Base-by-base conservation (phyloP, 92 coral and sea anemone species). In the Blastomussa wellsi region DNA sequence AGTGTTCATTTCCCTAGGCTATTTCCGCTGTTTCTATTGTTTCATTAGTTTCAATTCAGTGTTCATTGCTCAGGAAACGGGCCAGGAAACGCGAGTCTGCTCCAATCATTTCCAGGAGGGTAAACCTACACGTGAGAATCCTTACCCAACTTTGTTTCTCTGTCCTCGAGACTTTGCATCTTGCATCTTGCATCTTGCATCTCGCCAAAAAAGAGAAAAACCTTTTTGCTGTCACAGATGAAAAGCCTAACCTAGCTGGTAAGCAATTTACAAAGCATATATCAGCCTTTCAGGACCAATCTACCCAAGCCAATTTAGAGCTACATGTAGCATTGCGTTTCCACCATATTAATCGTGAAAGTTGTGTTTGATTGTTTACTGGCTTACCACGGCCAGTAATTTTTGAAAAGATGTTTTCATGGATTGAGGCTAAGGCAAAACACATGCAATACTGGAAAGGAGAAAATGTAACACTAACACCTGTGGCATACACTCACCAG, bases 51-150 rank as follows among this genome's bases (percentile, higher is more conserved):
- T n/a, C n/a, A n/a, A n/a, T n/a, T n/a, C n/a, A n/a, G n/a, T n/a
- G n/a, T n/a, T n/a, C n/a, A n/a, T n/a, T n/a, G n/a, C n/a, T n/a
- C n/a, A n/a, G n/a, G n/a, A n/a, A n/a, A n/a, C n/a, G 38, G 64
- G 80, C 15, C 39, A 47, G 64, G 66, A 55, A 15, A 32, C 35
- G 36, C 38, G 20, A 15, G 52, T 76, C 32, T 76, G 80, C 42
- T 76, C 80, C 62, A 76, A 76, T 76, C 80, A 76, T 35, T 76
- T 76, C 65, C 60, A 74, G 78, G 64, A 76, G 38, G 80, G 80
- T 16, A 76, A 76, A 76, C 80, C 80, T 13, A 76, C 65, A 2
- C 39, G n/a, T 48, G 80, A 76, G 28, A 44, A 76, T 49, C 35
- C 62, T n/a, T 76, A 8, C 28, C 80, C 80, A 48, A 76, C 80